These are phyloP conservation scores for Catharus ustulatus DNA, from an alignment of 2,797 vertebrate genomes.

Conservation along the genomic window DNA sequence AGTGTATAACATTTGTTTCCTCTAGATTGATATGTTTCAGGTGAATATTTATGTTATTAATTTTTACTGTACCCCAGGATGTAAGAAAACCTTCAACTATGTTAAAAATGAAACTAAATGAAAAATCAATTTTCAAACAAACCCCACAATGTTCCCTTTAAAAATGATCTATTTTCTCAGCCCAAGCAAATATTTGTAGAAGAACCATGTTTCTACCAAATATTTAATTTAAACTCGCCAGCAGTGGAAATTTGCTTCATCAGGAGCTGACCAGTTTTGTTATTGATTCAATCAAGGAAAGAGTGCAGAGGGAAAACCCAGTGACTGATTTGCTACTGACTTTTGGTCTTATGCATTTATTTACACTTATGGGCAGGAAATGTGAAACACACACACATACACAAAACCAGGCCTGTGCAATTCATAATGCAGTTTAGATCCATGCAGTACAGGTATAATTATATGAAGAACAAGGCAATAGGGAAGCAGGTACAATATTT, in stretches of 20 bases:
- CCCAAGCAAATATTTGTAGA: background rate
- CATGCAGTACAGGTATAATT: background rate
- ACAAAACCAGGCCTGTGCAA: background rate
- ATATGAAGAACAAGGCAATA: background rate
- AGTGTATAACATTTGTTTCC: background rate
- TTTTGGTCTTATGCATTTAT: background rate
- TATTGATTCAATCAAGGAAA: background rate
- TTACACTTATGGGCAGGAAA: background rate
- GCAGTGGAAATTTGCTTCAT: background rate
- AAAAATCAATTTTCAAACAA: background rate
- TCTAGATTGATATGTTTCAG: background rate
- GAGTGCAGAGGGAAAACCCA: background rate
- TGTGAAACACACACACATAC: background rate
- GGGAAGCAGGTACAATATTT: conserved; percentile 17
- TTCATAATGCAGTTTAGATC: background rate
- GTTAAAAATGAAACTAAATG: background rate
- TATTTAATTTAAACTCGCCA: background rate
- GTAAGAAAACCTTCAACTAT: background rate
- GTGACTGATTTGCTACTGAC: background rate
- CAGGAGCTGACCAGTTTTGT: background rate
- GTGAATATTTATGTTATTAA: background rate
- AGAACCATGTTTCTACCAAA: background rate
- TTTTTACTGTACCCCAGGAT: background rate
- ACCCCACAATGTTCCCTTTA: background rate
- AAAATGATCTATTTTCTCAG: background rate